These are phyloP conservation scores for Strix aluco DNA, from an alignment of 2,113 vertebrate genomes.

Conservation along the genomic window DNA sequence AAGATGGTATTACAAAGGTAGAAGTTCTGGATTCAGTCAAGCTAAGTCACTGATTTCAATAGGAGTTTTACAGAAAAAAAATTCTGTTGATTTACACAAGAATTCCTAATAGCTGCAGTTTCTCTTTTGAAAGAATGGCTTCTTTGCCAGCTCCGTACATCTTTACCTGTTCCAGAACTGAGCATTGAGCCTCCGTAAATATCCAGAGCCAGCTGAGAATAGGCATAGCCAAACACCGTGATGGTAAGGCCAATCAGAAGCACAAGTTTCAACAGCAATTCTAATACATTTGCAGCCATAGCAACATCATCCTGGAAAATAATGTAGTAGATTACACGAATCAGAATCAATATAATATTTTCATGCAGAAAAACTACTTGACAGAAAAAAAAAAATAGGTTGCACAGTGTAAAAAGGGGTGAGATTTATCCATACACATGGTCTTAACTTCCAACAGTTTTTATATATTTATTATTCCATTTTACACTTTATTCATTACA, in stretches of 20 bases:
- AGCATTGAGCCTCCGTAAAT: slow-evolving; percentile 92
- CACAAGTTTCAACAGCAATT: slow-evolving; percentile 91
- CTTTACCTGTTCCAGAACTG: slow-evolving; percentile 84
- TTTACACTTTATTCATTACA: background rate
- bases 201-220: slow-evolving; percentile 92
- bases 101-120: background rate
- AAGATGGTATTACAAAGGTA: background rate
- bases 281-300: slow-evolving; percentile 86
- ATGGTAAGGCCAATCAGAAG: slow-evolving; percentile 90
- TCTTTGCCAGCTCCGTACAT: background rate
- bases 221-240: slow-evolving; percentile 90
- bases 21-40: background rate
- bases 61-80: background rate
- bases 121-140: background rate
- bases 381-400: background rate
- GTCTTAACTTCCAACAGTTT: background rate
- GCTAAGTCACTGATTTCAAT: background rate
- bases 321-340: background rate
- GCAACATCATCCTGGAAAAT: slow-evolving; percentile 85
- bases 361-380: background rate
- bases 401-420: background rate
- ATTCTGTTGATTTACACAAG: background rate
- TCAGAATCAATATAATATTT: background rate
- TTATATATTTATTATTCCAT: background rate
- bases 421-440: background rate